Conservation (phyloP, 2,888 invertebrate genomes). For the Caenorhabditis drosophilae region DNA sequence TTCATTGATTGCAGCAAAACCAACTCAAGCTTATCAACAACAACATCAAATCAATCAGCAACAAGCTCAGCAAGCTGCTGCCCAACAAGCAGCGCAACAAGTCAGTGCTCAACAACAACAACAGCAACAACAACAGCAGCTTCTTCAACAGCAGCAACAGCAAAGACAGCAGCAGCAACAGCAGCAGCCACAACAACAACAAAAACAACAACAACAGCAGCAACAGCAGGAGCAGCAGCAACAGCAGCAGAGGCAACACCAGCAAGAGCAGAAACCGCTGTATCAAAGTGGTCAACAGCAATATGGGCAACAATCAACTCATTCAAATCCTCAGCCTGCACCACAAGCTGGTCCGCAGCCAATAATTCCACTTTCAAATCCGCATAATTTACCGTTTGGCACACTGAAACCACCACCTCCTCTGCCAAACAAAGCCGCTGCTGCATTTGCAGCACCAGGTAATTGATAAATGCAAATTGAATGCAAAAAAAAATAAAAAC, state of each 20-base stretch:
- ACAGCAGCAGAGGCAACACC: constrained; percentile 7
- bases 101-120: constrained; percentile 7
- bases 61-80: constrained; percentile 10
- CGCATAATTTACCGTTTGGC: too few species aligned
- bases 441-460: not conserved
- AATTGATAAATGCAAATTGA: too few species aligned
- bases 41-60: constrained; percentile 19
- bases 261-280: too few species aligned
- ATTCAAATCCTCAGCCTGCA: too few species aligned
- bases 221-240: constrained; percentile 19
- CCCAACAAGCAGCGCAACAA: constrained; percentile 6
- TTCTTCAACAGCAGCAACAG: constrained; percentile 14
- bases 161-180: too few species aligned
- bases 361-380: not conserved
- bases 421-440: not conserved
- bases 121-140: constrained; percentile 11
- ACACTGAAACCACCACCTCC: not conserved
- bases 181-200: too few species aligned
- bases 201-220: constrained; percentile 27
- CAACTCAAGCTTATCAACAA: constrained; percentile 6
- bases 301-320: too few species aligned
- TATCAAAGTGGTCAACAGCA: too few species aligned
- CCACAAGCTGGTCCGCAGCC: too few species aligned
- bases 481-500: not conserved
- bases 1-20: not conserved